Evolutionary conservation across 1,140 invertebrate genomes (phyloP).

Genomic region (Phymorhynchus buccinoides): DNA sequence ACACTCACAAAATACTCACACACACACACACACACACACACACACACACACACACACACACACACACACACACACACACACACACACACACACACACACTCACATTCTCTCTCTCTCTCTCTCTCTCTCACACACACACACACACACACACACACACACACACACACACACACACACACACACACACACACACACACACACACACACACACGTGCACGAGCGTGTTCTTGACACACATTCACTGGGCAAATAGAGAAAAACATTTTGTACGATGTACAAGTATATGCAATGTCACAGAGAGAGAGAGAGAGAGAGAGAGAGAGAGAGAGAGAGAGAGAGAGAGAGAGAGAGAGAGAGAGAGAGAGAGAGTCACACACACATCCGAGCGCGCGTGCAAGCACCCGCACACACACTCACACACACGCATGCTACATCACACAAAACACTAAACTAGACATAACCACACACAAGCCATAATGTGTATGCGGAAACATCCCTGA

Average conservation of each 20-base stretch:
- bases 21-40: too few species aligned
- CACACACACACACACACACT: slow-evolving; percentile 10
- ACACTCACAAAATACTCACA: too few species aligned
- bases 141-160: background rate
- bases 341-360: background rate
- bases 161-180: background rate
- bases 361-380: background rate
- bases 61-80: slow-evolving; percentile 12
- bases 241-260: too few species aligned
- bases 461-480: too few species aligned
- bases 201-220: background rate
- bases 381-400: background rate
- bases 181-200: background rate
- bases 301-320: background rate
- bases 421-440: too few species aligned
- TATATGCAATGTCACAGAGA: too few species aligned
- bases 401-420: background rate
- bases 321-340: background rate
- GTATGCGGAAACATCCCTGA: too few species aligned
- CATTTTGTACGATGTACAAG: too few species aligned
- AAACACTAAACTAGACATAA: too few species aligned
- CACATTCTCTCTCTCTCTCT: background rate
- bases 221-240: too few species aligned
- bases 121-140: background rate
- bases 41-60: background rate